A percentile compares a stretch with the other conserved stretches of the same genome.
phyloP scores from a whole-genome alignment of 2,888 invertebrate genomes.

The Aricia artaxerxes region DNA sequence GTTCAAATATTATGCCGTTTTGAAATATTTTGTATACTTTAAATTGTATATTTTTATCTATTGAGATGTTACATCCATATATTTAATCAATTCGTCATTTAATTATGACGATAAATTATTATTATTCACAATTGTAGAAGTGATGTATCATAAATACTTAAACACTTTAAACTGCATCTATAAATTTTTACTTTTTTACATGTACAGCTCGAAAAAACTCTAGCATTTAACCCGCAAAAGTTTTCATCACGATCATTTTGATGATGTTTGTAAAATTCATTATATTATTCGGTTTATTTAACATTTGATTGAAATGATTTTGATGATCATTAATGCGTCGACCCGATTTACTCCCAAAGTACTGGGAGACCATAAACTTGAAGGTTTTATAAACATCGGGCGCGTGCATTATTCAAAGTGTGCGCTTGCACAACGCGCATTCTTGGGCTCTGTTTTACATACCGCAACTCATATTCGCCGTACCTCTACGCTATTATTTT shows the following conservation, averaged over 20 bases:
- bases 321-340: neutral
- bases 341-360: conserved; percentile 6
- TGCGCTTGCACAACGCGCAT: conserved; percentile 54
- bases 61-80: too few relatives aligned
- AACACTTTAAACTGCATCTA: too few relatives aligned
- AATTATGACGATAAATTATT: too few relatives aligned
- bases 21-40: neutral
- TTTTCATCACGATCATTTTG: neutral
- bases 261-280: neutral
- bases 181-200: too few relatives aligned
- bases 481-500: conserved; percentile 12
- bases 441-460: conserved; percentile 56
- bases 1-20: neutral
- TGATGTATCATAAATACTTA: too few relatives aligned
- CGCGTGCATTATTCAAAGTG: conserved; percentile 67
- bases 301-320: neutral
- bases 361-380: conserved; percentile 25
- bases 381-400: conserved; percentile 24
- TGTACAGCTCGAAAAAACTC: too few relatives aligned
- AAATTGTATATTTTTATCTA: too few relatives aligned
- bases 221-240: too few relatives aligned
- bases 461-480: conserved; percentile 44
- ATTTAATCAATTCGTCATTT: too few relatives aligned
- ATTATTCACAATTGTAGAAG: too few relatives aligned
- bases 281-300: neutral